Evolutionary conservation across 1,140 invertebrate species (phyloP).

Genomic region (Cephus cinctus): DNA sequence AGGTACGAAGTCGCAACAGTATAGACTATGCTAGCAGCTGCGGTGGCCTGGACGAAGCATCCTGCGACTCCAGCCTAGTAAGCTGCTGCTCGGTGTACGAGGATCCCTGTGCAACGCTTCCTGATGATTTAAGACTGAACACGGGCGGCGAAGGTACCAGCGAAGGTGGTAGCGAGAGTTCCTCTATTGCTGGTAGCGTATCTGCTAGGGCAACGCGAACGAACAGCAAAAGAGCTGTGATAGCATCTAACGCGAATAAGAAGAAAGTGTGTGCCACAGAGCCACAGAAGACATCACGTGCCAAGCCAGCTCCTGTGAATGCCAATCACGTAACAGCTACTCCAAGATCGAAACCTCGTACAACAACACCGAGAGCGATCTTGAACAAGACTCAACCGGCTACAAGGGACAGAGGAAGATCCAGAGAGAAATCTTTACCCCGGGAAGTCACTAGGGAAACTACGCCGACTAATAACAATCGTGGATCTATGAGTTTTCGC

Average conservation of each 20-base stretch:
- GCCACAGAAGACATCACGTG: conserved; percentile 20
- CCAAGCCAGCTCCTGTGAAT: conserved; percentile 21
- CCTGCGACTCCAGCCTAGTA: conserved; percentile 74
- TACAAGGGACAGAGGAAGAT: conserved; percentile 56
- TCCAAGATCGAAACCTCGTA: conserved; percentile 37
- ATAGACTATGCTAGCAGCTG: conserved; percentile 65
- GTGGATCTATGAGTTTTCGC: conserved; percentile 5
- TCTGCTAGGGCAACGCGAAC: conserved; percentile 33
- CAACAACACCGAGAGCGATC: conserved; percentile 52
- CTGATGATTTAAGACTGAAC: conserved; percentile 52
- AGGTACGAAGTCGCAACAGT: conserved; percentile 59
- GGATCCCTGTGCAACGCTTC: conserved; percentile 58
- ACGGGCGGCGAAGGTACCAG: conserved; percentile 60
- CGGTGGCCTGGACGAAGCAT: conserved; percentile 58
- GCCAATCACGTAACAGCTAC: conserved; percentile 13
- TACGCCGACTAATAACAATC: neutral
- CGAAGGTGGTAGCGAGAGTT: conserved; percentile 74
- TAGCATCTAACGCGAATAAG: conserved; percentile 31
- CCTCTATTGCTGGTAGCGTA: conserved; percentile 61
- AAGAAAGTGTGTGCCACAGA: conserved; percentile 35
- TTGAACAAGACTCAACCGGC: conserved; percentile 41
- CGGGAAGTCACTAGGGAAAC: conserved; percentile 6
- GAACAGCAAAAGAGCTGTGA: conserved; percentile 19
- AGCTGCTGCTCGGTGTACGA: conserved; percentile 73
- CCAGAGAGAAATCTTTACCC: conserved; percentile 48